Evolutionary conservation across 1,140 invertebrate species (phyloP), one percentile per base, ranked within the genome.

Genomic region (Laodelphax striatellus): DNA sequence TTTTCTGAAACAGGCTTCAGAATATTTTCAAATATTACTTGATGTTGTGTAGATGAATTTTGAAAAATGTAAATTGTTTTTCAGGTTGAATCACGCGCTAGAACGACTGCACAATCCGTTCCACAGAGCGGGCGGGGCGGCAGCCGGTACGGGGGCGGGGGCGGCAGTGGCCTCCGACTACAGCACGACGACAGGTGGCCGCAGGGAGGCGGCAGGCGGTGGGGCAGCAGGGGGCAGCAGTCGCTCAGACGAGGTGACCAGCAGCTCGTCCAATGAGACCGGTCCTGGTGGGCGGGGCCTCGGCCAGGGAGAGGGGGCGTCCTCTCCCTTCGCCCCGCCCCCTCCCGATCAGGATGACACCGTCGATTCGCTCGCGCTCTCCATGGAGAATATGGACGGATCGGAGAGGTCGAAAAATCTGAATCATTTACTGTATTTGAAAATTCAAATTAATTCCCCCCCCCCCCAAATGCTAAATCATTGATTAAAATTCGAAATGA

Each of bases 41-140:
- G 2, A 4, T 28, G 2, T 28, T 28, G 24, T 28, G 24, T 28
- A 28, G 6, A 4, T 28, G 2, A 6, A 6, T 28, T 28, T 28
- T 28, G 6, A 2, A 4, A 28, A 28, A 4, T 28, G 6, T 28
- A 4, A 28, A 28, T 6, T 2, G 24, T 28, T 4, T 38, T 38
- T 3, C 34, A 38, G 34, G 13, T 76, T 92, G 19, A 93, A 93
- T 68, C 90, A 93, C 68, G 87, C 88, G 1, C 70, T 91, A 2
- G 88, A 91, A 69, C 80, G 86, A 55, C 75, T 90, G 11, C 88
- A 90, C 43, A 63, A 63, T 62, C 67, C 28, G 61, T 65, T 60
- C 62, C 63, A 38, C 57, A 62, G 28, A 17, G 52, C 59, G 24
- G 53, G 58, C 55, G 52, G 55, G 24, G 53, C 13, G 53, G 22